phyloP scores from a whole-genome alignment of 2,113 vertebrate species.

The Macrotis lagotis region DNA sequence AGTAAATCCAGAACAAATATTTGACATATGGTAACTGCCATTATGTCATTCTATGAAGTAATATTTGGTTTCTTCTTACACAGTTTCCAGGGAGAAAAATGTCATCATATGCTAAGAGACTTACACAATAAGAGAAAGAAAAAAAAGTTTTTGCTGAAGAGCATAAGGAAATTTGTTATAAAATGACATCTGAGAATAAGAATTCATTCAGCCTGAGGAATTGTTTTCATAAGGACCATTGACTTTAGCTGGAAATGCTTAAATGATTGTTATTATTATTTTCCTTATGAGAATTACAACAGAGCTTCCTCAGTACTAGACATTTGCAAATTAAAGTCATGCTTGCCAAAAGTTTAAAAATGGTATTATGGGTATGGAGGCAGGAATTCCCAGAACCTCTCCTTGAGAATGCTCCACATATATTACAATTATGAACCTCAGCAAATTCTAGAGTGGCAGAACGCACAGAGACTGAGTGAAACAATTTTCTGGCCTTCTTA shows the following conservation, averaged over 20 bases:
- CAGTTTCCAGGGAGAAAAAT: conserved; percentile 58
- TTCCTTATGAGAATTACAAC: background rate
- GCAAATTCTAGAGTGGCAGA: no score
- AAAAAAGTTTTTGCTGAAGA: conserved; percentile 51
- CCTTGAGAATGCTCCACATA: no score
- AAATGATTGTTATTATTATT: conserved; percentile 29
- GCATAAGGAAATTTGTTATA: conserved; percentile 21
- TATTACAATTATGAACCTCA: no score
- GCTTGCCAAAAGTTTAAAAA: conserved; percentile 5
- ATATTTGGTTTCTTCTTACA: conserved; percentile 47
- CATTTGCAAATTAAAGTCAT: conserved; percentile 13
- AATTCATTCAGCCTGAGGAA: conserved; percentile 49
- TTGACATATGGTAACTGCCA: conserved; percentile 60
- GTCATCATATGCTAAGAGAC: conserved; percentile 4
- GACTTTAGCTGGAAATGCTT: conserved; percentile 6
- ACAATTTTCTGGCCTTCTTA: no score
- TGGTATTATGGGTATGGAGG: background rate
- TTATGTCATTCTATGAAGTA: conserved; percentile 9
- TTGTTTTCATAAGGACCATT: conserved; percentile 48
- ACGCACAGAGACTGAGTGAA: no score
- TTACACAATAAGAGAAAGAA: conserved; percentile 47
- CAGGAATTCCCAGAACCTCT: no score
- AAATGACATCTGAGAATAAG: conserved; percentile 35
- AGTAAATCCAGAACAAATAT: conserved; percentile 58
- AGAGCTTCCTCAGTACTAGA: background rate